A percentile compares a stretch with the other conserved stretches of the same genome.
These are phyloP conservation scores for Peromyscus leucopus DNA, from an alignment of 2,113 vertebrate species.

Conservation along the genomic window DNA sequence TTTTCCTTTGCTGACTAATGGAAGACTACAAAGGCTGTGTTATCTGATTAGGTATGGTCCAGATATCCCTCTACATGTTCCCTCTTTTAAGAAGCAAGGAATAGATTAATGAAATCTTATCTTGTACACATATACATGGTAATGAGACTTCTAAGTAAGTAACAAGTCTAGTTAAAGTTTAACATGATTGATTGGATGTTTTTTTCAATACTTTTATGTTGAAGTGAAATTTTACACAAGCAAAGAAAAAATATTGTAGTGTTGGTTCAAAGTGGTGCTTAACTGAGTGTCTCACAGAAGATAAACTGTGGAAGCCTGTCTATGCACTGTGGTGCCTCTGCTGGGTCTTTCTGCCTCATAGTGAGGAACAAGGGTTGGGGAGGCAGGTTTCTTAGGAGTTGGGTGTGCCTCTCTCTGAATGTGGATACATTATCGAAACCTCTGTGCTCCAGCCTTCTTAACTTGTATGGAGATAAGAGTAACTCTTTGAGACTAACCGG, in stretches of 20 bases:
- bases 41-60: neutral
- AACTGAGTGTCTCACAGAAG: neutral
- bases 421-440: neutral
- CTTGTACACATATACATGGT: slow-evolving; percentile 67
- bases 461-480: neutral
- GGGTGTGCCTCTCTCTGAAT: neutral
- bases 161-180: slow-evolving; percentile 78
- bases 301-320: neutral
- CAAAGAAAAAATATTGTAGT: slow-evolving; percentile 67
- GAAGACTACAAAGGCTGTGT: neutral
- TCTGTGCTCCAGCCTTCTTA: neutral
- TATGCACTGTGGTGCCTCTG: neutral
- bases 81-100: slow-evolving; percentile 61
- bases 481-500: neutral
- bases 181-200: slow-evolving; percentile 73
- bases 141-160: slow-evolving; percentile 48
- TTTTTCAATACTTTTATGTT: slow-evolving; percentile 73
- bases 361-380: neutral
- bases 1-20: slow-evolving; percentile 25
- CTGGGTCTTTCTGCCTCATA: neutral
- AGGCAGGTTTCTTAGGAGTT: neutral
- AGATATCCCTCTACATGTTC: neutral
- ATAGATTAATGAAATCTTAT: slow-evolving; percentile 35
- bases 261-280: slow-evolving; percentile 70
- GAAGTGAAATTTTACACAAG: slow-evolving; percentile 82